Evolutionary conservation across 2,888 invertebrate species (phyloP), one percentile per base, ranked within the genome.

Genomic region (Lepidocyrtoides sp.): DNA sequence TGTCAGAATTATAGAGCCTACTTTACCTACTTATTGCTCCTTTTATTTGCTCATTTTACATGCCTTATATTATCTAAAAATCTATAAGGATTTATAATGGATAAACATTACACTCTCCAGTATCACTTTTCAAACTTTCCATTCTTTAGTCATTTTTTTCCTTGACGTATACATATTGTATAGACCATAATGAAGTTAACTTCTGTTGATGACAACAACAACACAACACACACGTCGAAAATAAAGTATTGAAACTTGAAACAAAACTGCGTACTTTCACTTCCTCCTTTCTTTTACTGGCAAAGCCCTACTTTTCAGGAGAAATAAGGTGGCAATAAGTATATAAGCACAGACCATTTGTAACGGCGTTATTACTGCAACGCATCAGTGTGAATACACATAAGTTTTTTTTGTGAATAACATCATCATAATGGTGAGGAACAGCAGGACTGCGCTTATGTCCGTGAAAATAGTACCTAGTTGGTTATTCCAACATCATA

Each of bases 151-250:
- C 77, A 29, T 51, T 77, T 77, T 77, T 10, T 29, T 54, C 36
- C 32, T 63, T 77, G 79, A 79, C 79, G 79, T 44, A 12, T 44
- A 82, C 44, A 44, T 44, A 63, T 44, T 63, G n/a, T n/a, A 44
- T 54, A 10, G 23, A 20, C 23, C 60, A 66, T 69, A 84, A 84
- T 84, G 41, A 84, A 84, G 84, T 84, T 69, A 84, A 54, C 75
- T 57, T 86, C 86, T 86, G 86, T 17, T 60, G 77, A 86, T 86
- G 86, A 86, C 86, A 86, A 86, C 51, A 84, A 14, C 84, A 66
- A 44, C 77, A 57, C 14, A 36, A 3, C 7, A 36, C 54, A 26
- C 20, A 57, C 23, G 14, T 60, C 26, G 26, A 63, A 14, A 17
- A 17, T 29, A 83, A 44, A 32, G 54, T 32, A 77, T 72, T 36